A percentile compares a stretch with the other conserved stretches of the same genome.
phyloP scores from a whole-genome alignment of 2,797 vertebrate species.

The Masticophis lateralis region DNA sequence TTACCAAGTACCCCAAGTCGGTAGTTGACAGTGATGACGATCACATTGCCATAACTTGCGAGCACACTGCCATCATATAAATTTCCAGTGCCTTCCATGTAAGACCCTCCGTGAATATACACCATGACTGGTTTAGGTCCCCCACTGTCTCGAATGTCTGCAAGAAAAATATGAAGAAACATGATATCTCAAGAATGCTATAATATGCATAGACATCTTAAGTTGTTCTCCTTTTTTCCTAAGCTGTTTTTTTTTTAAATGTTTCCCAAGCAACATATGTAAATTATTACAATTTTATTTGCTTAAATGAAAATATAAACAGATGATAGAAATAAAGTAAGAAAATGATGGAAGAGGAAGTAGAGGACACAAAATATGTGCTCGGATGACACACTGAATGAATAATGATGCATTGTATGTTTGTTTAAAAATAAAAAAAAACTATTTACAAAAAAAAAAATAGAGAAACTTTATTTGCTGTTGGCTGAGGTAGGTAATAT shows the following conservation, averaged over 20 bases:
- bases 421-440: too few species aligned
- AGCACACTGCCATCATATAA: slow-evolving; percentile 99
- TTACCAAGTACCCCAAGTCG: slow-evolving; percentile 97
- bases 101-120: slow-evolving; percentile 97
- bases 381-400: too few species aligned
- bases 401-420: too few species aligned
- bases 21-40: slow-evolving; percentile 99
- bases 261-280: slow-evolving; percentile 76
- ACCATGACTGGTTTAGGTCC: slow-evolving; percentile 99
- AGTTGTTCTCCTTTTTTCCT: slow-evolving; percentile 19
- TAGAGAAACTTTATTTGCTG: neutral
- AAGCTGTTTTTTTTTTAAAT: slow-evolving; percentile 44
- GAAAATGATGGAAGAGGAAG: too few species aligned
- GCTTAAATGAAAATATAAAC: neutral
- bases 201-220: slow-evolving; percentile 57
- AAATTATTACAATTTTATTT: neutral
- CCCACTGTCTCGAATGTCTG: slow-evolving; percentile 99
- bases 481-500: neutral
- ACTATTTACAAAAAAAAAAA: too few species aligned
- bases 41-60: slow-evolving; percentile 99
- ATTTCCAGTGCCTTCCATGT: slow-evolving; percentile 99
- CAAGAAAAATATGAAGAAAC: slow-evolving; percentile 74
- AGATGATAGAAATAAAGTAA: too few species aligned
- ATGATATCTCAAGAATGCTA: slow-evolving; percentile 69
- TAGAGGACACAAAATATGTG: too few species aligned